Evolutionary conservation across 2,888 invertebrate species (phyloP), one percentile per base, ranked within the genome.

Genomic region (Ecliptopera silaceata): DNA sequence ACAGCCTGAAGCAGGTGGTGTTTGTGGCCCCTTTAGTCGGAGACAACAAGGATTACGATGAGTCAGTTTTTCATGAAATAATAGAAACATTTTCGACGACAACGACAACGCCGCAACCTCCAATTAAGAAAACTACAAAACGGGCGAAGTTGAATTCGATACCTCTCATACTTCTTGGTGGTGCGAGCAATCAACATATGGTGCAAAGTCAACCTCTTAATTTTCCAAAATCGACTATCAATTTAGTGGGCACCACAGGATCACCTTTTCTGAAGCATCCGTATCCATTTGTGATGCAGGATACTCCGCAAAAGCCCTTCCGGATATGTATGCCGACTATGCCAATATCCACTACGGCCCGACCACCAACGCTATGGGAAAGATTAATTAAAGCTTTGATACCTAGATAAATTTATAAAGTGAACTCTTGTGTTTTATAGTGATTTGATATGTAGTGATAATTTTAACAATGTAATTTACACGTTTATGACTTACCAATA

Each of bases 51-150:
- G 90, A 90, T 64, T 88, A 90, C 54, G 89, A 90, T 12, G 89
- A 89, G 43, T 85, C 88, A 0, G 82, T 89, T 15, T 88, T 86
- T 59, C 80, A 81, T 17, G 89, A 91, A 64, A 77, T 83, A 26
- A 84, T 91, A 32, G 89, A 90, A 65, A 86, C 86, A 1, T 74
- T 80, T 1, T 71, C 83, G 0, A 80, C 82, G 0, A 72, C 77
- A 1, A 60, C 61, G 0, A 72, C 77, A 1, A 60, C 61, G 11
- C 12, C 34, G n/a, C 63, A 49, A 41, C 63, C 65, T 3, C 18
- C 4, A 2, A 22, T 34, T 3, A 43, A 46, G 8, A 56, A 34
- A 26, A 10, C 49, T 0, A 66, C 68, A 3, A 67, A 69, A 15
- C 74, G 81, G 1, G 69, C 69, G 0, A 82, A 74, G 56, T 61